Conservation (phyloP, 2,888 invertebrate genomes). For the Limenitis camilla region DNA sequence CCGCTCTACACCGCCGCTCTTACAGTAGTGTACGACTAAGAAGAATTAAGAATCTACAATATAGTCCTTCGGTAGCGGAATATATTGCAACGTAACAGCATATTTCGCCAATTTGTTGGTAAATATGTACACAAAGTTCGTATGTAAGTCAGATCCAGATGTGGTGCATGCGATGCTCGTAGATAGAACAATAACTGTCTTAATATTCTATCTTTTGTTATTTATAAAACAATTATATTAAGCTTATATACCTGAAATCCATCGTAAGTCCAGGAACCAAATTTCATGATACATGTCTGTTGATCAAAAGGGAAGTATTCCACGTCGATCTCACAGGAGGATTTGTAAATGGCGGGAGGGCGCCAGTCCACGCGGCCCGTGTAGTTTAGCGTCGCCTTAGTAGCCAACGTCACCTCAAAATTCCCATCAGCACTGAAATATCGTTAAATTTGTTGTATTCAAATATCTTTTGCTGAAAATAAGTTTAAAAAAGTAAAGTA, state of each 20-base stretch:
- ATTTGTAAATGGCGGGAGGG: constrained; percentile 97
- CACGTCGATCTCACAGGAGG: constrained; percentile 92
- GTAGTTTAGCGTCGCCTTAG: constrained; percentile 91
- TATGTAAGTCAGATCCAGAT: too few relatives aligned
- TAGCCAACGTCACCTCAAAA: constrained; percentile 92
- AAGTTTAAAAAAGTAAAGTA: neutral
- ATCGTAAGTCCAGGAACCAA: constrained; percentile 96
- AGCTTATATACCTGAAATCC: constrained; percentile 85
- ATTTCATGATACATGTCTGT: constrained; percentile 94
- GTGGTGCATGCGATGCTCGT: too few relatives aligned
- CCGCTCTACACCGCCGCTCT: too few relatives aligned
- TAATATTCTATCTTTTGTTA: too few relatives aligned
- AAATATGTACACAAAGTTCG: too few relatives aligned
- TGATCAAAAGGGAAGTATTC: constrained; percentile 95
- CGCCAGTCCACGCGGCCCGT: constrained; percentile 94
- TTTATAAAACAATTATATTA: neutral
- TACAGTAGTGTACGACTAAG: too few relatives aligned
- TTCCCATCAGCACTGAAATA: constrained; percentile 88
- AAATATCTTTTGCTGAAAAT: neutral
- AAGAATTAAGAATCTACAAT: too few relatives aligned
- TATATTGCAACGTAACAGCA: too few relatives aligned
- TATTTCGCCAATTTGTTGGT: too few relatives aligned
- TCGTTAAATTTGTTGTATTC: neutral
- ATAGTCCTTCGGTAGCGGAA: too few relatives aligned
- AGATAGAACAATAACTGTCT: too few relatives aligned